Conservation (phyloP, 2,113 vertebrate species). For the Strix uralensis region DNA sequence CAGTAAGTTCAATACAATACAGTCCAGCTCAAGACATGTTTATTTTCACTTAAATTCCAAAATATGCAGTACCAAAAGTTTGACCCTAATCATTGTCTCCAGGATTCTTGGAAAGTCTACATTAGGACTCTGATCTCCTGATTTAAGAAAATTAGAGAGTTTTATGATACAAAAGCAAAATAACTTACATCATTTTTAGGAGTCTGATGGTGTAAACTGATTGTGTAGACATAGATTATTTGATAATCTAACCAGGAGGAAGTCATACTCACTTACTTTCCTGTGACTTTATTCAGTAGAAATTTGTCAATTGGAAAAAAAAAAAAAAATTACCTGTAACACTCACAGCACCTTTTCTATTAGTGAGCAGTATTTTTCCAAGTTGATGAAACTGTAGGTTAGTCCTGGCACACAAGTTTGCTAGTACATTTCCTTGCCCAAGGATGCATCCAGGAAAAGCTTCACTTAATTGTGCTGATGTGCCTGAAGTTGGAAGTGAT, state of each 20-base stretch:
- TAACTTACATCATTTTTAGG: neutral
- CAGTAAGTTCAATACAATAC: neutral
- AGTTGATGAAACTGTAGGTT: neutral
- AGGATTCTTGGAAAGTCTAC: neutral
- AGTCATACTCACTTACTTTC: neutral
- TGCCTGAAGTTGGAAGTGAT: neutral
- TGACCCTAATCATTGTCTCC: neutral
- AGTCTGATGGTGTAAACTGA: neutral
- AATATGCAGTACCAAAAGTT: neutral
- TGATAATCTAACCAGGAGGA: neutral
- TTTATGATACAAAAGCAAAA: neutral
- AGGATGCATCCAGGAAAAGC: neutral
- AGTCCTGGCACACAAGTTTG: neutral
- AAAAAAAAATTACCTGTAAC: neutral
- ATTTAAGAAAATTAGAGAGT: neutral
- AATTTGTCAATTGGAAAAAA: neutral
- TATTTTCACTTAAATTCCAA: neutral
- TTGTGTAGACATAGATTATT: neutral
- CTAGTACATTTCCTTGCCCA: neutral
- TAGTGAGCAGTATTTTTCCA: neutral
- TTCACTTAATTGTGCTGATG: neutral
- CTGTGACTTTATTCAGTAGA: neutral
- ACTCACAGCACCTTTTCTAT: neutral
- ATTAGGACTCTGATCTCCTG: accelerated
- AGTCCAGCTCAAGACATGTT: neutral